Conservation (phyloP, 2,797 vertebrate genomes). For the Sarcophilus harrisii region DNA sequence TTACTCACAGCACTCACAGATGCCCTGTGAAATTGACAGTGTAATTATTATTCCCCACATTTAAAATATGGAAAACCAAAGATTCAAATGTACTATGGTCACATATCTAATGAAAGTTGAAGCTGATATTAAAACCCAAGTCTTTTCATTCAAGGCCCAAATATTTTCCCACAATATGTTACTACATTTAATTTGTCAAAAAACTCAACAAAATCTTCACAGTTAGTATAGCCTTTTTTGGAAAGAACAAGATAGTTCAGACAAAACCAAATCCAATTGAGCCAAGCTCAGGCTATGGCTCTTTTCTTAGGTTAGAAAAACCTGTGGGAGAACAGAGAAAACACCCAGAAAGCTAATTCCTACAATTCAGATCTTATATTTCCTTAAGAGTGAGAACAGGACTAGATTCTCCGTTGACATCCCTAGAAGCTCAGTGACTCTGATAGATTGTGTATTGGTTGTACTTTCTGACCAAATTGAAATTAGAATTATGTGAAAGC, state of each 20-base stretch:
- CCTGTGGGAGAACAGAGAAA: not conserved
- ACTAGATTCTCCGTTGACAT: not conserved
- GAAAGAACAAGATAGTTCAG: not conserved
- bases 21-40: not conserved
- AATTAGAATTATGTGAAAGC: not conserved
- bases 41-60: not conserved
- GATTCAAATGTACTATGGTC: not conserved
- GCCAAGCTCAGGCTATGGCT: not conserved
- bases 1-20: not conserved
- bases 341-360: accelerated
- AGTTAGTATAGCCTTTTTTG: not conserved
- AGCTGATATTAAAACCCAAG: not conserved
- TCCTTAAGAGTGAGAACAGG: not conserved
- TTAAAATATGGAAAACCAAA: not conserved
- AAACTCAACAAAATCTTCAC: not conserved
- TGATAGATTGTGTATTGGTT: not conserved
- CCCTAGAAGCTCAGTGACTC: not conserved
- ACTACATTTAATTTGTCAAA: not conserved
- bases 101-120: not conserved
- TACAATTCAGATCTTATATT: not conserved
- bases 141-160: not conserved
- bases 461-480: not conserved
- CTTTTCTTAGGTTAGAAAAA: not conserved
- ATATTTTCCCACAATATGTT: not conserved
- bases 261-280: not conserved